Percentiles rank a stretch among this genome's conserved stretches.
Evolutionary conservation across 1,140 invertebrate species (phyloP).

Genomic region (Cherax destructor): DNA sequence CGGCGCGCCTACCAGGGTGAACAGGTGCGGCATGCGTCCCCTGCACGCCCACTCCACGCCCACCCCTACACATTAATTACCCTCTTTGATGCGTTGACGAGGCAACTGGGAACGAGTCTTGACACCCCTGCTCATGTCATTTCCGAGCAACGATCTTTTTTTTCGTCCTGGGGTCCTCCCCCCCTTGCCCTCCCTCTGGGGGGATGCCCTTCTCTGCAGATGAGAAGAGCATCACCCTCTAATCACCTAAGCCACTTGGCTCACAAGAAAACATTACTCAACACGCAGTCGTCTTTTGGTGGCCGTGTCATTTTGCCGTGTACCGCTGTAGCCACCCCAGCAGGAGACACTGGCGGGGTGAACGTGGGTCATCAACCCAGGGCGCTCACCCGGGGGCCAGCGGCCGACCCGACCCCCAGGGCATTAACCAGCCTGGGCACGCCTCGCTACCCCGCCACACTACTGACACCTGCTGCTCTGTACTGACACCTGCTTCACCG

Average conservation of each 20-base stretch:
- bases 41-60: neutral
- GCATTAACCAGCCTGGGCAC: neutral
- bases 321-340: neutral
- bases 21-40: slow-evolving; percentile 42
- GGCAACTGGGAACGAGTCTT: slow-evolving; percentile 21
- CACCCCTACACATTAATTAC: slow-evolving; percentile 24
- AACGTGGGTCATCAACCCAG: slow-evolving; percentile 52
- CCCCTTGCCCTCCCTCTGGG: neutral
- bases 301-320: neutral
- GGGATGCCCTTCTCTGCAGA: no score
- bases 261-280: neutral
- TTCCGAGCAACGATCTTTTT: slow-evolving; percentile 26
- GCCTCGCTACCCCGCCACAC: neutral
- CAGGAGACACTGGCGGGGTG: slow-evolving; percentile 23
- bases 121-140: slow-evolving; percentile 48
- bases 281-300: no score
- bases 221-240: no score
- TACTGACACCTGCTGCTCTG: neutral
- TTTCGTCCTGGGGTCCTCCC: neutral
- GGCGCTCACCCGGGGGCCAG: slow-evolving; percentile 31
- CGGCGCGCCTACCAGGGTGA: neutral
- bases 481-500: neutral
- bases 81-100: slow-evolving; percentile 35
- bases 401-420: slow-evolving; percentile 22
- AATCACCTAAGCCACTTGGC: no score